Evolutionary conservation across 1,140 invertebrate species (phyloP).

Genomic region (Eriocheir sinensis): DNA sequence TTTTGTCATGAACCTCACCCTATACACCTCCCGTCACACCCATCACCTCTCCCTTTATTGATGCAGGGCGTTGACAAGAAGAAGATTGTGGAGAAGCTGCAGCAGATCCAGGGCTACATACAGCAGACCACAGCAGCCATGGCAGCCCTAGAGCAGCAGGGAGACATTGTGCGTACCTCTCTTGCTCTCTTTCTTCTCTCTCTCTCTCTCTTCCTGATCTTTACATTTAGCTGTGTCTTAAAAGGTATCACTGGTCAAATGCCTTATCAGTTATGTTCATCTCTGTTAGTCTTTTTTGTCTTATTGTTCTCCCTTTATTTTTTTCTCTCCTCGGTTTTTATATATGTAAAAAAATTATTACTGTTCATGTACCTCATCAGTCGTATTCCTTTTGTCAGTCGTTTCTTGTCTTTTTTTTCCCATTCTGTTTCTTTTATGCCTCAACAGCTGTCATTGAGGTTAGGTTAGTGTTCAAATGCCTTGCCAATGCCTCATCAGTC

Average conservation of each 20-base stretch:
- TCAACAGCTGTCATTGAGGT: too few species aligned
- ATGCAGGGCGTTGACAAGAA: conserved; percentile 71
- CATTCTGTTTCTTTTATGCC: neutral
- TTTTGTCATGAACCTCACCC: neutral
- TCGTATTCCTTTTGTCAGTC: neutral
- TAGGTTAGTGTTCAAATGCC: too few species aligned
- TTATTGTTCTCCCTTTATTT: too few species aligned
- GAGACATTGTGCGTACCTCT: conserved; percentile 69
- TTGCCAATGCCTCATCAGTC: too few species aligned
- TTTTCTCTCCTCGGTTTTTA: neutral
- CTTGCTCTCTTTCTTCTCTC: neutral
- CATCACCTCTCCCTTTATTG: neutral
- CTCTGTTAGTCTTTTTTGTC: too few species aligned
- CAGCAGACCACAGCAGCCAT: conserved; percentile 77
- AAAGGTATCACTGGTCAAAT: too few species aligned
- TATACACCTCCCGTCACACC: neutral
- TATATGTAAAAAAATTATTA: too few species aligned
- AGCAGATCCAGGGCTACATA: conserved; percentile 78
- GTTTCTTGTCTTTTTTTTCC: neutral
- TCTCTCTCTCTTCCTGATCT: too few species aligned
- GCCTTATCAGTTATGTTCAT: too few species aligned
- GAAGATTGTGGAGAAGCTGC: conserved; percentile 76
- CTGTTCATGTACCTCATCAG: too few species aligned
- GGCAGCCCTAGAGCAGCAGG: conserved; percentile 74
- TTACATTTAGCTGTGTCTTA: too few species aligned